These are phyloP conservation scores for Dendroctonus valens DNA, from an alignment of 1,140 invertebrate genomes.

Conservation along the genomic window DNA sequence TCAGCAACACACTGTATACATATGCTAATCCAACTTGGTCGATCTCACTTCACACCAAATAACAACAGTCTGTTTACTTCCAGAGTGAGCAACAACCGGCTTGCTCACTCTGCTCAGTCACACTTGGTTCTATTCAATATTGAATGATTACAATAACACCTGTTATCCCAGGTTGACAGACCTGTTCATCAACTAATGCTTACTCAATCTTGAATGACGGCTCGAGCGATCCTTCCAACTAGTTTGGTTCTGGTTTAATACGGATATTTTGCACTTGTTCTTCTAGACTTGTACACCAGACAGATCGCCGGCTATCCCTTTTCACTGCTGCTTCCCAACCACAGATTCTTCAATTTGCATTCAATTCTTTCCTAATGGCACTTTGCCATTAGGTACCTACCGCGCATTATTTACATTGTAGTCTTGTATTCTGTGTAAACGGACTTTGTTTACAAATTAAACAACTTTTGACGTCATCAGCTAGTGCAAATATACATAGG, in stretches of 20 bases:
- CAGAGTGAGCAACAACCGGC: constrained; percentile 27
- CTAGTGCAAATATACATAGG: too few species aligned
- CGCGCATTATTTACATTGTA: too few species aligned
- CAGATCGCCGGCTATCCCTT: neutral
- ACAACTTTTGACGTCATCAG: neutral
- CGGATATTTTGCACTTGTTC: constrained; percentile 27
- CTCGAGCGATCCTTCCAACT: constrained; percentile 25
- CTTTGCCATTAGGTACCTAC: too few species aligned
- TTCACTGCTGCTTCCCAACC: too few species aligned
- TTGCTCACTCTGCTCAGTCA: constrained; percentile 38
- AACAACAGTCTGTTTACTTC: constrained; percentile 14
- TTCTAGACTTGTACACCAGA: neutral
- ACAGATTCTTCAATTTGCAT: too few species aligned
- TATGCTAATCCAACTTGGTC: constrained; percentile 5
- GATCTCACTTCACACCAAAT: constrained; percentile 10
- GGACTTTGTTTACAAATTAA: neutral
- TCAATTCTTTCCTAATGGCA: too few species aligned
- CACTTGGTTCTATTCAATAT: constrained; percentile 47
- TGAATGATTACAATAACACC: constrained; percentile 50
- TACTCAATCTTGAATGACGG: constrained; percentile 47
- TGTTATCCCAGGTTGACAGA: constrained; percentile 47
- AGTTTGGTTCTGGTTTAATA: neutral
- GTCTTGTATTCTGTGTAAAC: neutral
- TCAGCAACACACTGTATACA: neutral
- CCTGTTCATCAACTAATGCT: constrained; percentile 50